Evolutionary conservation across 92 coral and sea anemone species (phyloP), one percentile per base, ranked within the genome.

Genomic region (Desmophyllum pertusum): DNA sequence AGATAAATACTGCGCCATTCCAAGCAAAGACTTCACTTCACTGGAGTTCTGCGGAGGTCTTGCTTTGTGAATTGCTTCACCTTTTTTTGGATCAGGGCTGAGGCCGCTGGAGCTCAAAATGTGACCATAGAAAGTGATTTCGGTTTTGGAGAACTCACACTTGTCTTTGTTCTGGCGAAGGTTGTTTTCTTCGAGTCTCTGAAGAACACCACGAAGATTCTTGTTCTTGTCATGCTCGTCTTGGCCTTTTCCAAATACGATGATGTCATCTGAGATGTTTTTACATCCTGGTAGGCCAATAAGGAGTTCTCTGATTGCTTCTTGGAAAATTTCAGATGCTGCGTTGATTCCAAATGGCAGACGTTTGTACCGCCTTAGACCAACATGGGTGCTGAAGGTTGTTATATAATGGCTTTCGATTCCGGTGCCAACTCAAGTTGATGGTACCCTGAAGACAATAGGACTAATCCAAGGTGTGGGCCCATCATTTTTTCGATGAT

Each of bases 401-500:
- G 93, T 89, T 37, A 90, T 81, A 76, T 87, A 84, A 25, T 91
- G 85, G 55, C 92, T 84, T 55, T 88, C 92, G 17, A n/a, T n/a
- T n/a, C n/a, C n/a, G 91, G 83, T 52, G 66, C 85, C 0, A 88
- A 78, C 57, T 85, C 91, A 37, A 91, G 77, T 68, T 91, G 93
- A 81, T 91, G 94, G 77, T 91, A 91, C 43, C 98, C 94, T 29
- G 90, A 91, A 31, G 90, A 88, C 94, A 37, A 93, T 85, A 0
- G 94, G 92, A 73, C 94, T 88, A 31, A 88, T 91, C 94, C 94
- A 90, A 4, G 97, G 92, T 13, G 91, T 93, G 31, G 94, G 91
- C 0, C 92, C 91, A 7, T 87, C 84, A 93, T 86, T 46, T 65
- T 53, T 76, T 93, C 92, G 39, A 90, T 88, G 61, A 93, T 88